Conservation (phyloP, 2,797 vertebrate genomes). For the Molossus molossus region DNA sequence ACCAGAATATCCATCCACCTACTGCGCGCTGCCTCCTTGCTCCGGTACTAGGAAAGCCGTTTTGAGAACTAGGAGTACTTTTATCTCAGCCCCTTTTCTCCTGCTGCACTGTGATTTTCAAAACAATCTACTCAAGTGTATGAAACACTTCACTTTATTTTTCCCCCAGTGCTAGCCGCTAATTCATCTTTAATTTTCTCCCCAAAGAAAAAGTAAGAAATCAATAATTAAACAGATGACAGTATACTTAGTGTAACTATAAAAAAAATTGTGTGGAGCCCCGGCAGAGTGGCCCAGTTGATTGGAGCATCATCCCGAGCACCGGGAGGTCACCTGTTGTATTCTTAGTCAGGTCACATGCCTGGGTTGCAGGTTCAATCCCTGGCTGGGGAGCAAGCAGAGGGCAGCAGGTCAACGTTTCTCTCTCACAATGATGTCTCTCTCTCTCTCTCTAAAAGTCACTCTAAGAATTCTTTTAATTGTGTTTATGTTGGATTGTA, state of each 20-base stretch:
- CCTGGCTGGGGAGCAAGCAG: not conserved
- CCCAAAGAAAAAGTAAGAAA: constrained; percentile 21
- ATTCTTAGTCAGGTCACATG: not conserved
- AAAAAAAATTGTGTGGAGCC: not conserved
- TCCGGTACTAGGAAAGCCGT: not conserved
- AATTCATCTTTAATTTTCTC: constrained; percentile 47
- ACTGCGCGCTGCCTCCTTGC: not conserved
- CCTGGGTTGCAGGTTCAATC: not conserved
- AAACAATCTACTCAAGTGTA: not conserved
- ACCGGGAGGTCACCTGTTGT: not conserved
- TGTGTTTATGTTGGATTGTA: constrained; percentile 30
- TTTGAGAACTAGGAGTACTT: not conserved
- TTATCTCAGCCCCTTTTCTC: not conserved
- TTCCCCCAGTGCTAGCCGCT: not conserved
- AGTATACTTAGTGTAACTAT: not conserved
- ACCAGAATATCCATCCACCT: not conserved
- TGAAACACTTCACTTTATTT: not conserved
- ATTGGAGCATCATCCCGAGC: not conserved
- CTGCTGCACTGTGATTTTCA: constrained; percentile 27
- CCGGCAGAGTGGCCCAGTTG: not conserved
- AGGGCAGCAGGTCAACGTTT: not conserved
- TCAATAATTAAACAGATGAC: not conserved
- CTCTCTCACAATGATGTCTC: not conserved
- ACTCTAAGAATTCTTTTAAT: not conserved
- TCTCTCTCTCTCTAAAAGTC: not conserved